Evolutionary conservation across 2,888 invertebrate genomes (phyloP), one percentile per base, ranked within the genome.

Genomic region (Aleiodes alternator): DNA sequence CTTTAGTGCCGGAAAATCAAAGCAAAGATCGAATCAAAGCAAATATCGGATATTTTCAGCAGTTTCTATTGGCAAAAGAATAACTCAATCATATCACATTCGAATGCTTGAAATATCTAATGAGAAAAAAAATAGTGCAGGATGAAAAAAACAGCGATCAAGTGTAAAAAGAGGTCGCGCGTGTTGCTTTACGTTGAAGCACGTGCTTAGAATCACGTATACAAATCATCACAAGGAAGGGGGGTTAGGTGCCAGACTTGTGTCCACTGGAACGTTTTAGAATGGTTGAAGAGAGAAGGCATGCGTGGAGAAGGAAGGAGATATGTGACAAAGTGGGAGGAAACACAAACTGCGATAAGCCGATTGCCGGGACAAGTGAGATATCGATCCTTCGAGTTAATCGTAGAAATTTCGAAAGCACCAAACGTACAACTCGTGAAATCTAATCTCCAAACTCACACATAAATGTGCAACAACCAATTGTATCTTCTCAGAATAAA

Each of bases 361-460:
- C 68, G 66, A 73, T 73, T 68, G 73, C 50, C 55, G 50, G 29
- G 34, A 34, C 31, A 9, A 56, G 66, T 53, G 64, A 73, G 69
- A 74, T 74, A 74, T 74, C 74, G 61, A 74, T 74, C 68, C 48
- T 56, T 16, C 29, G 69, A 34, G 69, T 73, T 73, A 57, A 69
- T 73, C 66, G 66, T 61, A 50, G 53, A 68, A 51, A 73, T 48
- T 48, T 43, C 68, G 56, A 68, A 56, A 68, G 23, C 61, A 38
- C 38, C 61, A 61, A 14, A 38, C 38, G 38, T 48, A 64, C 43
- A 64, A 64, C 38, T 48, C 14, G 43, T 64, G 64, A 64, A 64
- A 64, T 64, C 48, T 43, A 64, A 70, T 70, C 43, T 14, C 53
- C 72, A 61, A 9, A 8, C 53, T 5, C 16, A 14, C 48, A 61